Conservation (phyloP, 1,140 invertebrate species). For the Oncopeltus fasciatus region DNA sequence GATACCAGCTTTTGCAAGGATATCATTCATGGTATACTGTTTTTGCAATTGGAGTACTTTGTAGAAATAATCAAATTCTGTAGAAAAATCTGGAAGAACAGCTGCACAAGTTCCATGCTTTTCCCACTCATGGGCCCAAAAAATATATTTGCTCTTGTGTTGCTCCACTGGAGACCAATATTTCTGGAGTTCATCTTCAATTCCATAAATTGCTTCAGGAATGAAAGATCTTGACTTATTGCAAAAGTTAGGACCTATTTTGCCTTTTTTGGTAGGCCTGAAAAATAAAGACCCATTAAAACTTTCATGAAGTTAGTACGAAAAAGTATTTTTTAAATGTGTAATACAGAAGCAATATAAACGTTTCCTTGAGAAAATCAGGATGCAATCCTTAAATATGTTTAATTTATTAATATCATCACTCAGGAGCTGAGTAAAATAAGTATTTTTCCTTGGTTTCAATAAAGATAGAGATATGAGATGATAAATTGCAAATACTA, state of each 20-base stretch:
- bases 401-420: too few relatives aligned
- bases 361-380: slow-evolving; percentile 6
- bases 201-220: slow-evolving; percentile 36
- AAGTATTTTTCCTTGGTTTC: too few relatives aligned
- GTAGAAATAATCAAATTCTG: slow-evolving; percentile 56
- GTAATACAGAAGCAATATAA: too few relatives aligned
- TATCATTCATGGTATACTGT: slow-evolving; percentile 44
- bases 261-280: slow-evolving; percentile 51
- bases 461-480: too few relatives aligned
- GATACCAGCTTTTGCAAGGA: slow-evolving; percentile 41
- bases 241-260: slow-evolving; percentile 51
- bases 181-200: slow-evolving; percentile 43
- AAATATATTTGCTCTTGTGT: slow-evolving; percentile 35
- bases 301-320: too few relatives aligned
- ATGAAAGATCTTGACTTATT: slow-evolving; percentile 51
- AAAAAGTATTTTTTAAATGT: too few relatives aligned
- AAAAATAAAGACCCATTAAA: slow-evolving; percentile 14
- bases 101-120: slow-evolving; percentile 74
- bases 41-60: slow-evolving; percentile 46
- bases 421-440: too few relatives aligned
- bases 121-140: slow-evolving; percentile 73
- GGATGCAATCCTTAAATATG: too few relatives aligned
- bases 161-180: slow-evolving; percentile 60
- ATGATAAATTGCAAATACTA: too few relatives aligned
- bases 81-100: slow-evolving; percentile 39